Base-by-base conservation (phyloP, 2,888 invertebrate species). In the Odontocolon sp. region DNA sequence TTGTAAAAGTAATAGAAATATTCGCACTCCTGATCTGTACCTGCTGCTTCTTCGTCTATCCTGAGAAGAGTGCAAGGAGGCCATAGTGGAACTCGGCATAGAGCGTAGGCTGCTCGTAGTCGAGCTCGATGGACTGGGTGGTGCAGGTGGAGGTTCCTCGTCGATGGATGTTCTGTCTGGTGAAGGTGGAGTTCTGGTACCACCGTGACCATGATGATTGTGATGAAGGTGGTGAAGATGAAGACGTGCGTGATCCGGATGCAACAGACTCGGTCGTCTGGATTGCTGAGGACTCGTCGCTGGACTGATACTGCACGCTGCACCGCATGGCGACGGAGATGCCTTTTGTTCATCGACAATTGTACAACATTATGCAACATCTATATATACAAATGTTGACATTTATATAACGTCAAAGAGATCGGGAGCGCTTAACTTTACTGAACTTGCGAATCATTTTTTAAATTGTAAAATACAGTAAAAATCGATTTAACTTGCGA, bases 241-340 rank as follows among this genome's bases (percentile, higher is more conserved):
- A n/a, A 94, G 90, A 8, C 94, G 91, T 18, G 95, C 95, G 88
- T 94, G 94, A 85, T 95, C 94, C 4, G 95, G 95, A 90, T 95
- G 95, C 68, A 95, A 91, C 1, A 94, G 90, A 81, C 94, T 93
- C 63, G 93, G 93, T 67, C 94, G 91, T 14, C 90, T 84, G 0
- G 88, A 90, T 66, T 87, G 87, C 70, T 87, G 88, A 6, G 90
- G 89, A 21, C 90, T 89, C 52, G 87, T 87, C n/a, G 87, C 85
- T 3, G 90, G 88, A 57, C 89, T 90, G 50, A 69, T 72, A 64
- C 79, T 86, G 79, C 82, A 83, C 9, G 83, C 82, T 1, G 77
- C 85, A 2, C 87, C 89, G 57, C 90, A 88, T 0, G 90, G 90
- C 9, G 89, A 91, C 6, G 91, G 91, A 8, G 90, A 90, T 50